Conservation (phyloP, 1,140 invertebrate species). For the Solenopsis fugax region DNA sequence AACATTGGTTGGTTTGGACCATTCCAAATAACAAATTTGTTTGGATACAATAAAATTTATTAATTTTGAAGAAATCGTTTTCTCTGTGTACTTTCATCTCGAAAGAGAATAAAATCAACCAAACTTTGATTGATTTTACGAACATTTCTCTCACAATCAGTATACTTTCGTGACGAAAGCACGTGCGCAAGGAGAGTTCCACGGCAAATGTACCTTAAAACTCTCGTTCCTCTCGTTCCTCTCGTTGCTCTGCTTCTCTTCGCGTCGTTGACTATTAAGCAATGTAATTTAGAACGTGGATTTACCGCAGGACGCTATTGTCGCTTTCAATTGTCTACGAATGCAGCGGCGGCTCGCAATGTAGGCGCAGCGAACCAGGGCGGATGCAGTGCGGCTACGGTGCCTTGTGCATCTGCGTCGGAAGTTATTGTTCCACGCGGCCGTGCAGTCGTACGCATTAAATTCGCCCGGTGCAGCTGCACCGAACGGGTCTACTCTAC, state of each 20-base stretch:
- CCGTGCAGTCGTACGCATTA: constrained; percentile 8
- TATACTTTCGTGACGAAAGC: not conserved
- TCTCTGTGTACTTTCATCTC: too few species aligned
- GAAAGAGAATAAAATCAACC: too few species aligned
- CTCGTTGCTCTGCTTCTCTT: not conserved
- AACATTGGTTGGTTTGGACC: too few species aligned
- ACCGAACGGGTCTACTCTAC: not conserved
- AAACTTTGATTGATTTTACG: too few species aligned
- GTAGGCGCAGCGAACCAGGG: constrained; percentile 28
- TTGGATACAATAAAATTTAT: too few species aligned
- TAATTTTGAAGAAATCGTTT: too few species aligned
- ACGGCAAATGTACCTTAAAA: not conserved
- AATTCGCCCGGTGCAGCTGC: constrained; percentile 26
- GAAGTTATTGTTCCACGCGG: constrained; percentile 42
- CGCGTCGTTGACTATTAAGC: constrained; percentile 23
- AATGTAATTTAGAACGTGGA: not conserved
- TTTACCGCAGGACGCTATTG: constrained; percentile 24
- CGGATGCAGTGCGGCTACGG: constrained; percentile 1
- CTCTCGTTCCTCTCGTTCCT: not conserved
- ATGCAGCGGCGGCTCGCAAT: not conserved
- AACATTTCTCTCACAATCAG: too few species aligned
- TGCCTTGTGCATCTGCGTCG: constrained; percentile 43
- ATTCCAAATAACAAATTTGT: too few species aligned
- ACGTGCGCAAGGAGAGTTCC: too few species aligned
- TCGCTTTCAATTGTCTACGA: constrained; percentile 43